Evolutionary conservation across 2,888 invertebrate genomes (phyloP).

Genomic region (Drosophila leonis): DNA sequence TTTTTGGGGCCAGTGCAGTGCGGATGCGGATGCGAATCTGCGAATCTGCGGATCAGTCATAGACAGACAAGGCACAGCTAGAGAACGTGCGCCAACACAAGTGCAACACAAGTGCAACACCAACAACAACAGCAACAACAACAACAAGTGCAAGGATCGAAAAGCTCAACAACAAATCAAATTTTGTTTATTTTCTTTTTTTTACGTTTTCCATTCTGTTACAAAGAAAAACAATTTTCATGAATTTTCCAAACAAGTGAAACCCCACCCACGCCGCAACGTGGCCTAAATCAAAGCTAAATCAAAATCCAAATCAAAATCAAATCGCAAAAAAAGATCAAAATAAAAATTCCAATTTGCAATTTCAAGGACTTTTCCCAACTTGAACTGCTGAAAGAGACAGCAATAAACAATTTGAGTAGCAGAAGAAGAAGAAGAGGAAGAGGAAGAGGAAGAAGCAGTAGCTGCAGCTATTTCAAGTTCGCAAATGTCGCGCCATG

Average conservation of each 20-base stretch:
- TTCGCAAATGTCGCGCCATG: conserved; percentile 51
- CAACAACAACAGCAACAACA: neutral
- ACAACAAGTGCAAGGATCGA: conserved; percentile 45
- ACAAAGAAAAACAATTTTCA: conserved; percentile 5
- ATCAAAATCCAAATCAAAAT: no score
- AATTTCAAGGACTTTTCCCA: conserved; percentile 7
- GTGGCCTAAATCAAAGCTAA: neutral
- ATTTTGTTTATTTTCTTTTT: conserved; percentile 23
- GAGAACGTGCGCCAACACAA: conserved; percentile 13
- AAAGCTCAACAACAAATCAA: conserved; percentile 12
- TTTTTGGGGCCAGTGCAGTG: conserved; percentile 15
- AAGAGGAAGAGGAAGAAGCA: neutral
- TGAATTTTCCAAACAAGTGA: conserved; percentile 9
- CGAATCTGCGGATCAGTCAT: conserved; percentile 38
- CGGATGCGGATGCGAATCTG: conserved; percentile 29
- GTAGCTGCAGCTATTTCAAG: conserved; percentile 13
- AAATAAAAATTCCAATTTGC: neutral
- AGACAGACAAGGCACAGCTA: conserved; percentile 17
- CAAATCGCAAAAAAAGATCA: neutral
- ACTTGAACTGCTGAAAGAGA: conserved; percentile 28
- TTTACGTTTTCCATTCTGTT: conserved; percentile 19
- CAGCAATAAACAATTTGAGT: conserved; percentile 14
- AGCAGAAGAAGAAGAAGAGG: neutral
- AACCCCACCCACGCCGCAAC: neutral
- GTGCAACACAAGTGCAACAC: conserved; percentile 19